Conservation (phyloP, 2,113 vertebrate species). For the Meles meles region DNA sequence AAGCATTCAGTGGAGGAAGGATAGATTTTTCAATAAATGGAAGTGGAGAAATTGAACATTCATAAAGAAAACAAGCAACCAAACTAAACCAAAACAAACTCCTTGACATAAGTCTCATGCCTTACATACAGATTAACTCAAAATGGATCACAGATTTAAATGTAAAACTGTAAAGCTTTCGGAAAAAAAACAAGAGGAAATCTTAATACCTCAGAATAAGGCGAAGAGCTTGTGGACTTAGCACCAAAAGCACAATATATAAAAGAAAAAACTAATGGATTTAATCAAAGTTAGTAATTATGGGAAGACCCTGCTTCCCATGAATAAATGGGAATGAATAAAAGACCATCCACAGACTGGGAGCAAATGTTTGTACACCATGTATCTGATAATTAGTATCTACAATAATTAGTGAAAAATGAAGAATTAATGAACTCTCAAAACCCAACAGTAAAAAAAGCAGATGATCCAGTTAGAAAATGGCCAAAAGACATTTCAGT, state of each 20-base stretch:
- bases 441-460: not conserved
- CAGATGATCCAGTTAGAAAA: not conserved
- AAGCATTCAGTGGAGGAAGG: not conserved
- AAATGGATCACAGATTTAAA: not conserved
- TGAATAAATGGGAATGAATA: not conserved
- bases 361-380: not conserved
- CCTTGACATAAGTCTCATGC: not conserved
- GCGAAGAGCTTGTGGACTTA: not conserved
- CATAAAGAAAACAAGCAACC: not conserved
- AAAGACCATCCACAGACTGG: not conserved
- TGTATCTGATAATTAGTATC: not conserved
- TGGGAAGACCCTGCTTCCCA: not conserved
- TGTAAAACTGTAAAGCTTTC: not conserved
- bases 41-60: not conserved
- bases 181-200: not conserved
- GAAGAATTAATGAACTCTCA: not conserved
- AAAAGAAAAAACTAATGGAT: not conserved
- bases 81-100: not conserved
- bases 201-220: not conserved
- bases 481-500: not conserved
- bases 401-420: not conserved
- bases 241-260: not conserved
- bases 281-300: not conserved
- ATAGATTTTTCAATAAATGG: not conserved
- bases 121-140: not conserved